Base-by-base conservation (phyloP, 2,888 invertebrate species). In the Ophion ventricosus region DNA sequence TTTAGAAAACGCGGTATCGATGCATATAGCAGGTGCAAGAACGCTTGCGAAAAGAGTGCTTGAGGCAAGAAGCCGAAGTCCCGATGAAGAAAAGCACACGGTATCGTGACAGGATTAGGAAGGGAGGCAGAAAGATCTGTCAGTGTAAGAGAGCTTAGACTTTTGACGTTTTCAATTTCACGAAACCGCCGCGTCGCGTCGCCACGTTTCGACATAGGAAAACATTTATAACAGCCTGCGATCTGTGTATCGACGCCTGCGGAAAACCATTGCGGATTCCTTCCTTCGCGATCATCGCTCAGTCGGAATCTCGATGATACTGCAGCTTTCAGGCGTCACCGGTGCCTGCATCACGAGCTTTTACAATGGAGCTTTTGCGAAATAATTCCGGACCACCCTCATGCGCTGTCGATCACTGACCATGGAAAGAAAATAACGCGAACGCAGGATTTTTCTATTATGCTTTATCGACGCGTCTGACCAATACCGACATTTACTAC, bases 271-370 rank as follows among this genome's bases (percentile, higher is more conserved):
- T 25, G 64, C 49, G 74, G 84, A 54, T 77, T 49, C 54, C 84
- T 81, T 84, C 84, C 70, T 78, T 78, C 78, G 74, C 84, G 84
- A 84, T 84, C 74, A 74, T 78, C 56, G 84, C 49, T 81, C 64
- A 66, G 69, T 57, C 49, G 43, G 66, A 73, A 73, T 75, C 72
- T 25, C 66, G 17, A 17, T 20, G 72, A 72, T 61, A 26, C 25
- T 17, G 10, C 23, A 29, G 14, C 23, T 75, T 67, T 54, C 23
- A n/a, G 35, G 2, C 14, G 23, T 17, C 4, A 14, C 43, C 2
- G 2, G n/a, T n/a, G n/a, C n/a, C n/a, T n/a, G n/a, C n/a, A 20
- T 8, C 17, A 10, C 20, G n/a, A 80, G 23, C 17, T 74, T 49
- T 17, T 56, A 2, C 17, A 35, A 63, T 10, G 11, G 7, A 29